Conservation (phyloP, 2,888 invertebrate species). For the Pollenia angustigena region DNA sequence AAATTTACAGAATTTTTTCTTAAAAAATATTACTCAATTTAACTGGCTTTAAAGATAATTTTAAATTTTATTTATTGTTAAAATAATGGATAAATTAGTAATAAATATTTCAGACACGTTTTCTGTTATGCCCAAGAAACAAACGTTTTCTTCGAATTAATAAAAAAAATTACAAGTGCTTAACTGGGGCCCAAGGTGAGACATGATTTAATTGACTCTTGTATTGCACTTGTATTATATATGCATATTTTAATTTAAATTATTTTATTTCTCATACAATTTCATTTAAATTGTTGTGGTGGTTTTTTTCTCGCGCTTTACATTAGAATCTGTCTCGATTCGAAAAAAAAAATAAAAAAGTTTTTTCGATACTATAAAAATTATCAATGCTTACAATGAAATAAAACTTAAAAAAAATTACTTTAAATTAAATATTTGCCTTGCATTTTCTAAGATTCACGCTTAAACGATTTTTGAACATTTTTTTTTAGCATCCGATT, state of each 20-base stretch:
- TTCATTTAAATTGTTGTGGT: constrained; percentile 31
- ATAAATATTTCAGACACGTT: too few species aligned
- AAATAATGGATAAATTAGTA: too few species aligned
- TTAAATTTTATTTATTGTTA: too few species aligned
- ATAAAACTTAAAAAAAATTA: neutral
- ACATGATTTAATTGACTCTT: constrained; percentile 5
- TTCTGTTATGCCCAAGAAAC: neutral
- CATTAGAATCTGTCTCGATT: constrained; percentile 4
- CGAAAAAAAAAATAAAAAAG: neutral
- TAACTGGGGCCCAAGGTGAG: constrained; percentile 22
- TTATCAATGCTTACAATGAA: neutral
- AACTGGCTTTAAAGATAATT: too few species aligned
- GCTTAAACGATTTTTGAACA: too few species aligned
- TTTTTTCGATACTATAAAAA: constrained; percentile 19
- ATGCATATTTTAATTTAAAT: constrained; percentile 41
- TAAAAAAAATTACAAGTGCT: neutral
- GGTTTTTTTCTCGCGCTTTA: neutral
- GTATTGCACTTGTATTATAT: constrained; percentile 28
- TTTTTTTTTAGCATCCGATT: constrained; percentile 17
- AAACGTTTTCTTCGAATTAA: neutral
- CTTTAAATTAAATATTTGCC: neutral
- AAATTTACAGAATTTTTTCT: too few species aligned
- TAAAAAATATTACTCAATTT: too few species aligned
- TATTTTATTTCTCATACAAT: constrained; percentile 48
- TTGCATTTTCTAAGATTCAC: too few species aligned